A percentile compares a stretch with the other conserved stretches of the same genome.
These are phyloP conservation scores for Microplitis demolitor DNA, from an alignment of 1,140 invertebrate genomes.

Conservation along the genomic window DNA sequence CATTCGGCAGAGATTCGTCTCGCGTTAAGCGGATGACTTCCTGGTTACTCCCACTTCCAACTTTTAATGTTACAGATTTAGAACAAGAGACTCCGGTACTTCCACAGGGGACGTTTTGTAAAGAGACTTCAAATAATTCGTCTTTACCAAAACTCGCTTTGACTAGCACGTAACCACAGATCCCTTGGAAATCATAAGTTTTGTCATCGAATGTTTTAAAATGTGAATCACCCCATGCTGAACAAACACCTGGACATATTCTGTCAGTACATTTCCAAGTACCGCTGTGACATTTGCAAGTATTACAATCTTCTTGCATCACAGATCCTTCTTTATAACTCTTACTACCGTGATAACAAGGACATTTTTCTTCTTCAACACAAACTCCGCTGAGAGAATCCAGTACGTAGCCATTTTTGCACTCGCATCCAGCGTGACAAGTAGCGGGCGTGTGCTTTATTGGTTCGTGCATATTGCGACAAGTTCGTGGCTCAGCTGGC, in stretches of 20 bases:
- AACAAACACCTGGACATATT: constrained; percentile 73
- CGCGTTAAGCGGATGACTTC: constrained; percentile 69
- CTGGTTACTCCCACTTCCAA: constrained; percentile 61
- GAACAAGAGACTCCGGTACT: constrained; percentile 85
- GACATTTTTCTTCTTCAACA: constrained; percentile 73
- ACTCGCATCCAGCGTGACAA: constrained; percentile 79
- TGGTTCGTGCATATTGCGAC: constrained; percentile 76
- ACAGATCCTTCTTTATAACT: constrained; percentile 78
- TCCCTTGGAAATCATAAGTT: constrained; percentile 85
- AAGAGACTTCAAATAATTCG: constrained; percentile 73
- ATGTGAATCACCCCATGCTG: constrained; percentile 86
- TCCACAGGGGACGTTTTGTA: constrained; percentile 83
- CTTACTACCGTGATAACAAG: constrained; percentile 85
- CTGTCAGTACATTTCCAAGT: constrained; percentile 72
- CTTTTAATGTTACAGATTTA: constrained; percentile 75
- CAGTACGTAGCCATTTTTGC: constrained; percentile 75
- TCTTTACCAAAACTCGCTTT: constrained; percentile 68
- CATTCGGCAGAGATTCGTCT: constrained; percentile 53
- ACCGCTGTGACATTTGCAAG: constrained; percentile 71
- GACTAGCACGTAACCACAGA: constrained; percentile 83
- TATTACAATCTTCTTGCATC: constrained; percentile 83
- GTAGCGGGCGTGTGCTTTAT: constrained; percentile 55
- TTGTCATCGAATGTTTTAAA: constrained; percentile 85
- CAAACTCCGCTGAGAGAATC: constrained; percentile 72
- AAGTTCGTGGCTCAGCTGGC: constrained; percentile 75